Evolutionary conservation across 1,140 invertebrate genomes (phyloP).

Genomic region (Zeugodacus cucurbitae): DNA sequence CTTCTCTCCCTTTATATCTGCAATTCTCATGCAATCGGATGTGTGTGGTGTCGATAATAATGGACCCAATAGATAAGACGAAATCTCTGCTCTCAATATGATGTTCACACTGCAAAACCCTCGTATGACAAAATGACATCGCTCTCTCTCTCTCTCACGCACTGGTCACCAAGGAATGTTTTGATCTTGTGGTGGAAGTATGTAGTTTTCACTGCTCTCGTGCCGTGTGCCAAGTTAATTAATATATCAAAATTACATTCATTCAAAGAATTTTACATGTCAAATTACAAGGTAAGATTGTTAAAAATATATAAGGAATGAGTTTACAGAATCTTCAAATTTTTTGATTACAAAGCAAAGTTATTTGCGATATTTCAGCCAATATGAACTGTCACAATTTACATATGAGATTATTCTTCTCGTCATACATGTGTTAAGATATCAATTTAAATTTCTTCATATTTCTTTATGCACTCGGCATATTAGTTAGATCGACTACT

Average conservation of each 20-base stretch:
- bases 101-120: not conserved
- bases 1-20: not conserved
- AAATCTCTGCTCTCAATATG: not conserved
- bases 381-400: not conserved
- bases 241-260: constrained; percentile 6
- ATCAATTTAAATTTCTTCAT: not conserved
- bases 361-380: not conserved
- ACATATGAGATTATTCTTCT: not conserved
- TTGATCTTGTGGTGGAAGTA: not conserved
- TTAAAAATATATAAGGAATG: not conserved
- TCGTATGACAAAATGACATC: not conserved
- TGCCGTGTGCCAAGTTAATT: not conserved
- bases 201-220: not conserved
- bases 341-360: not conserved
- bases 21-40: not conserved
- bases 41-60: not conserved
- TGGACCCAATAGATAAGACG: not conserved
- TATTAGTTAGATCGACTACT: not conserved
- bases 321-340: not conserved
- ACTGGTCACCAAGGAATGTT: not conserved
- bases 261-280: constrained; percentile 13
- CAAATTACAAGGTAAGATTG: not conserved
- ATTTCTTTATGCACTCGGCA: not conserved
- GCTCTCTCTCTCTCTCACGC: not conserved
- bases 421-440: not conserved